These are phyloP conservation scores for Gracilinanus agilis DNA, from an alignment of 2,113 vertebrate genomes.

Conservation along the genomic window DNA sequence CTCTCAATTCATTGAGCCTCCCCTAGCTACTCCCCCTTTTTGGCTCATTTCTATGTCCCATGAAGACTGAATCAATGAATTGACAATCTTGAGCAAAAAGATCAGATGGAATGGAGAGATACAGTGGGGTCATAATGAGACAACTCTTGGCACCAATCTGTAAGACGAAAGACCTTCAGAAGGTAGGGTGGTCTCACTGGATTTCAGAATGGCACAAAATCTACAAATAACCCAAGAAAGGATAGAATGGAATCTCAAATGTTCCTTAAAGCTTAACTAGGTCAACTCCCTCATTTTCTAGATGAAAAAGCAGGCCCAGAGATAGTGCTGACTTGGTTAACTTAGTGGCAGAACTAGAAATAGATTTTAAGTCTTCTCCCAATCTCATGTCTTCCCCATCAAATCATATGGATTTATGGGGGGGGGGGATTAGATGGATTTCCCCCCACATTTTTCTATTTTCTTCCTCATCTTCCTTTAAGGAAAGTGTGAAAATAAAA, in stretches of 20 bases:
- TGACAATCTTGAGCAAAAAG: neutral
- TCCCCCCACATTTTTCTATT: neutral
- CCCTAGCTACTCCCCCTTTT: too few species aligned
- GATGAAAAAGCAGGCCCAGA: neutral
- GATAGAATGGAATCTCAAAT: neutral
- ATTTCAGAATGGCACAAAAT: neutral
- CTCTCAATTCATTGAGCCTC: too few species aligned
- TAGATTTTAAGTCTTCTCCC: neutral
- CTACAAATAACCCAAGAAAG: neutral
- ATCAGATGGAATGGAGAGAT: constrained; percentile 13
- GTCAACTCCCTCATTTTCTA: neutral
- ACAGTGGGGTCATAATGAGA: neutral
- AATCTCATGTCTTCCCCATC: neutral
- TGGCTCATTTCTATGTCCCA: neutral
- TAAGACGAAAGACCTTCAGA: neutral
- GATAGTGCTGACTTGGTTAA: neutral
- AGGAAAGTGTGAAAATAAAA: neutral
- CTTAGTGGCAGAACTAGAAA: neutral
- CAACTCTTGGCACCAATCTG: neutral
- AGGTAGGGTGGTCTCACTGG: neutral
- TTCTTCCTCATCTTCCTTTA: neutral
- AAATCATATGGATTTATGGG: neutral
- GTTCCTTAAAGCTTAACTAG: neutral
- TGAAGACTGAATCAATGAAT: neutral
- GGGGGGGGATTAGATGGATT: neutral